Base-by-base conservation (phyloP, 2,888 invertebrate species). In the Carcina quercana region DNA sequence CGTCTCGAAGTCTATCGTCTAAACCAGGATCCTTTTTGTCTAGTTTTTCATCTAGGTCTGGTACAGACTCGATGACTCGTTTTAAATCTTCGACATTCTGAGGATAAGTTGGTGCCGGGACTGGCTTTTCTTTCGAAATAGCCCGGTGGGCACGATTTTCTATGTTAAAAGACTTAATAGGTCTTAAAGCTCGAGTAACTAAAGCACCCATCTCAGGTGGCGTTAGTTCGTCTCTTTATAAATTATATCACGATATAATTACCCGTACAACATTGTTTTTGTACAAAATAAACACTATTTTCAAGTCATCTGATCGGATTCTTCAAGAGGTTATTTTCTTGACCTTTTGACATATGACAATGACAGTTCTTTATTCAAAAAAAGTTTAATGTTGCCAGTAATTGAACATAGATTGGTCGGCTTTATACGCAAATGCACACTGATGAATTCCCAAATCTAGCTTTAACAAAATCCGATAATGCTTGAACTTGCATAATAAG, bases 61-160 rank as follows among this genome's bases (percentile, higher is more conserved):
- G 91, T 44, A 90, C 82, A 26, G 86, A 70, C 71, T 88, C 84
- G 17, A 88, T 64, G 1, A 91, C 74, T 38, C 88, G 80, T 50
- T 91, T 86, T 51, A 90, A 79, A 62, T 90, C 89, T 48, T 86
- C 80, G 24, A 87, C 43, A 42, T 88, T 88, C 1, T 86, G 71
- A 13, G 88, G 83, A 63, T 88, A 87, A 53, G 73, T 86, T 0
- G 94, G 94, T n/a, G 95, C 93, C 15, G 89, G 86, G 3, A 82
- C 86, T 8, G 80, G 82, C 59, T 91, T 91, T 25, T 89, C 88
- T 58, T 84, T 85, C 0, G 88, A 86, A 43, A 95, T 87, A 12
- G 89, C 69, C 50, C 88, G 89, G 50, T 90, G 89, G 14, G 92
- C 93, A 40, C 94, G 87, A 65, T 86, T 90, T 61, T 93, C 94